phyloP scores from a whole-genome alignment of 1,140 invertebrate species.

The Doryteuthis pealeii region DNA sequence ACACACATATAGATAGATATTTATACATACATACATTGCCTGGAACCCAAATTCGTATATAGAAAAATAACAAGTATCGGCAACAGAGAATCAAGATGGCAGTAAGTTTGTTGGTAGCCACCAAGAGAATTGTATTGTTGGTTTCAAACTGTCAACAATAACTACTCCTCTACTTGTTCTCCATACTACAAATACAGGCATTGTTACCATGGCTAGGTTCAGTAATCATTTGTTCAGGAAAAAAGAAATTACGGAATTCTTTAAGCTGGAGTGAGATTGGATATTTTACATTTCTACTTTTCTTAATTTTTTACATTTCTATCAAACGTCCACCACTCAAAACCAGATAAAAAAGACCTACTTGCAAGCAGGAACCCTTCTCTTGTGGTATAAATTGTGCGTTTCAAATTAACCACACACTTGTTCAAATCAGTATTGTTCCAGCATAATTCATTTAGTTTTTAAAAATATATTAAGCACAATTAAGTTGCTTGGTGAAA shows the following conservation, averaged over 20 bases:
- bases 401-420: background rate
- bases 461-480: background rate
- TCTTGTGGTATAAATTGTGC: background rate
- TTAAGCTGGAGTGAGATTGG: background rate
- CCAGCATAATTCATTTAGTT: background rate
- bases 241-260: background rate
- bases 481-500: background rate
- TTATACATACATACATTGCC: background rate
- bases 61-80: no score
- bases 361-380: background rate
- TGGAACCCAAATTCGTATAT: no score
- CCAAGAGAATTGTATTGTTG: no score
- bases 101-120: no score
- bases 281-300: no score
- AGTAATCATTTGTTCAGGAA: slow-evolving; percentile 8
- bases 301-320: background rate
- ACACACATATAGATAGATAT: slow-evolving; percentile 16
- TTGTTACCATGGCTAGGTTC: background rate
- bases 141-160: no score
- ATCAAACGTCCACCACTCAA: background rate
- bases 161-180: no score
- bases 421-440: no score
- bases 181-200: no score
- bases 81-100: no score
- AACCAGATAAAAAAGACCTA: background rate